phyloP scores from a whole-genome alignment of 37 sponge, comb jelly and placozoan species.

The Eunapius fragilis region DNA sequence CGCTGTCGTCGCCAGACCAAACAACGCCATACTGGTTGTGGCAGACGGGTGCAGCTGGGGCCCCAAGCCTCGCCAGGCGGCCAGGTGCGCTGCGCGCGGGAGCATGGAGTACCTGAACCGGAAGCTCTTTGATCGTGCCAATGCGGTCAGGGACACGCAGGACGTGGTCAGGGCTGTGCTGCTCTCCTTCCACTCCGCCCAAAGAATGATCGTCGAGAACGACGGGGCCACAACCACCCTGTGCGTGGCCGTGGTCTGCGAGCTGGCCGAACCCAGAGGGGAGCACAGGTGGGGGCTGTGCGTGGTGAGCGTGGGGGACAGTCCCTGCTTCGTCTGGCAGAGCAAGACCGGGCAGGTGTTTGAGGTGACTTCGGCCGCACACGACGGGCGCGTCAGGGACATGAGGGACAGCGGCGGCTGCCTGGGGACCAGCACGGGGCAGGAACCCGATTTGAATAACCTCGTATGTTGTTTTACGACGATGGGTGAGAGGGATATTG shows the following conservation, averaged over 20 bases:
- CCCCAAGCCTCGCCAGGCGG: constrained; percentile 73
- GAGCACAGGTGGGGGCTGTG: constrained; percentile 61
- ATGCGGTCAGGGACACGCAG: constrained; percentile 26
- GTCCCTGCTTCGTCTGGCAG: constrained; percentile 68
- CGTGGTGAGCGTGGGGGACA: constrained; percentile 84
- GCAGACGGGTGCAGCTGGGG: constrained; percentile 92
- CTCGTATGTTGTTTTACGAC: constrained; percentile 70
- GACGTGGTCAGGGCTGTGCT: constrained; percentile 56
- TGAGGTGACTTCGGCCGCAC: constrained; percentile 70
- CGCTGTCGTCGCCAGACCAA: constrained; percentile 51
- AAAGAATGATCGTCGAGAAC: constrained; percentile 60
- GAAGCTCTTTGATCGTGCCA: constrained; percentile 33
- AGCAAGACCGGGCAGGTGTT: constrained; percentile 31
- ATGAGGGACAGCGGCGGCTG: constrained; percentile 81
- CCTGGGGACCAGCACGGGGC: constrained; percentile 70
- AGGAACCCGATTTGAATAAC: constrained; percentile 76
- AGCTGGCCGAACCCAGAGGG: constrained; percentile 20
- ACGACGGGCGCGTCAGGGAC: constrained; percentile 57
- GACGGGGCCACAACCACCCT: constrained; percentile 87
- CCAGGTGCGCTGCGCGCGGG: constrained; percentile 78
- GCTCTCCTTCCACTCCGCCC: constrained; percentile 69
- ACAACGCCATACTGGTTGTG: constrained; percentile 62
- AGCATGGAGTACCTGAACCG: constrained; percentile 51
- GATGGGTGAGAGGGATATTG: constrained; percentile 48
- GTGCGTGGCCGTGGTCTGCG: constrained; percentile 68